These are phyloP conservation scores for Ceyx erithaca DNA, from an alignment of 2,797 vertebrate genomes.

Conservation along the genomic window DNA sequence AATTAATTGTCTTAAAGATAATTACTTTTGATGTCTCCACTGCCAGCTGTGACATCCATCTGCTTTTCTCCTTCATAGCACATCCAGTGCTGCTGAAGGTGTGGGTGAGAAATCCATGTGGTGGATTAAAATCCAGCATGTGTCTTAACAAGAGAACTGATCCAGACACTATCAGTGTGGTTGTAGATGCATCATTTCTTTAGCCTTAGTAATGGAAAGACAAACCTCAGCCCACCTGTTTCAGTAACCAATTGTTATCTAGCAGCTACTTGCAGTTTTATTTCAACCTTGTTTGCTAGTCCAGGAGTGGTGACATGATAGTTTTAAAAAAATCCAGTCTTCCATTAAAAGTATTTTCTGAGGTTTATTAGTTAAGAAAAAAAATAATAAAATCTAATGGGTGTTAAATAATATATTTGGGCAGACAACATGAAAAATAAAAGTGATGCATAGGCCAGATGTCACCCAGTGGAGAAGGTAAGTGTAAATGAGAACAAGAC, in stretches of 20 bases:
- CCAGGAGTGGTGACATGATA: not conserved
- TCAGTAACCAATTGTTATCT: slow-evolving; percentile 44
- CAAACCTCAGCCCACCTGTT: slow-evolving; percentile 26
- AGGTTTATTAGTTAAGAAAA: slow-evolving; percentile 33
- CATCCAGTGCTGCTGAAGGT: slow-evolving; percentile 2
- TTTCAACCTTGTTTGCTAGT: slow-evolving; percentile 46
- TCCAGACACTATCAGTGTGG: not conserved
- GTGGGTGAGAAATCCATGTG: slow-evolving; percentile 42
- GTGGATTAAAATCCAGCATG: slow-evolving; percentile 23
- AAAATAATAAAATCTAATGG: not conserved
- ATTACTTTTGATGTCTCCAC: slow-evolving; percentile 17
- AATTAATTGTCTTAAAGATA: not conserved
- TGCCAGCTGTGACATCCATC: slow-evolving; percentile 28
- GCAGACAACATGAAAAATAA: not conserved
- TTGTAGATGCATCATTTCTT: not conserved
- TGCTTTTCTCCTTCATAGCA: slow-evolving; percentile 33
- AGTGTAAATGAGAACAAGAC: slow-evolving; percentile 51
- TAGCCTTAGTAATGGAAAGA: slow-evolving; percentile 40
- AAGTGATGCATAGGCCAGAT: slow-evolving; percentile 11
- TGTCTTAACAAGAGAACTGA: slow-evolving; percentile 15
- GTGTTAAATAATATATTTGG: slow-evolving; percentile 22
- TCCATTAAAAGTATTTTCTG: slow-evolving; percentile 23
- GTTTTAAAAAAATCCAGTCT: slow-evolving; percentile 5
- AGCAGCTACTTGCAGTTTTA: slow-evolving; percentile 26
- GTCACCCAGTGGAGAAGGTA: slow-evolving; percentile 13